A percentile compares a stretch with the other conserved stretches of the same genome.
These are phyloP conservation scores for Arbacia lixula DNA, from an alignment of 53 echinoderm and acorn worm genomes.

Conservation along the genomic window DNA sequence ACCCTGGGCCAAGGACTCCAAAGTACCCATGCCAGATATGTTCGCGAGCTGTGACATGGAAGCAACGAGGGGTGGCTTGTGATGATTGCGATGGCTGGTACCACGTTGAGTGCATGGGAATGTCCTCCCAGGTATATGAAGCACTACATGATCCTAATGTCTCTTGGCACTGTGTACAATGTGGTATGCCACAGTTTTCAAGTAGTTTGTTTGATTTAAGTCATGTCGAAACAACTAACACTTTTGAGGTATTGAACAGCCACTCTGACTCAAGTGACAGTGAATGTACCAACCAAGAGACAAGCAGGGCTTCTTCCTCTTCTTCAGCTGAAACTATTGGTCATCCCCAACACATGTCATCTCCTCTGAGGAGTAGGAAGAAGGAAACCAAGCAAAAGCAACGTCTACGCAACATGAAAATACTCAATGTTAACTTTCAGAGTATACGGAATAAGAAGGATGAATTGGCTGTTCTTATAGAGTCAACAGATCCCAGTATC, in stretches of 20 bases:
- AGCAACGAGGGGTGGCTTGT: slow-evolving; percentile 2
- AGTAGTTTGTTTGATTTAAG: no score
- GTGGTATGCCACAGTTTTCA: neutral
- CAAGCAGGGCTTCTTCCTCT: no score
- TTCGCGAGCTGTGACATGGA: neutral
- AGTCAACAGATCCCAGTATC: neutral
- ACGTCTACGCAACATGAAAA: neutral
- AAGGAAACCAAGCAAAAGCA: neutral
- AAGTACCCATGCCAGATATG: no score
- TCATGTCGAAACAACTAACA: no score
- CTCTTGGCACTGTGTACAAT: neutral
- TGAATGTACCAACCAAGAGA: no score
- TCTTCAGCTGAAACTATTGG: no score
- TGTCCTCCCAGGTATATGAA: neutral
- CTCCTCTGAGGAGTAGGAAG: no score
- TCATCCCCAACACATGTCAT: no score
- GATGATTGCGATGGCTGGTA: slow-evolving; percentile 14
- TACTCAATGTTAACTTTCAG: neutral
- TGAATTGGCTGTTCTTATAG: neutral
- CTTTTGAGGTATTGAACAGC: no score
- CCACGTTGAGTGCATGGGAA: slow-evolving; percentile 13
- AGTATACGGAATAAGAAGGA: neutral
- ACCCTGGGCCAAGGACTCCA: no score
- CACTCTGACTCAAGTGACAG: no score
- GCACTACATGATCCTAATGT: neutral